Conservation (phyloP, 2,797 vertebrate species). For the Argyrosomus regius region DNA sequence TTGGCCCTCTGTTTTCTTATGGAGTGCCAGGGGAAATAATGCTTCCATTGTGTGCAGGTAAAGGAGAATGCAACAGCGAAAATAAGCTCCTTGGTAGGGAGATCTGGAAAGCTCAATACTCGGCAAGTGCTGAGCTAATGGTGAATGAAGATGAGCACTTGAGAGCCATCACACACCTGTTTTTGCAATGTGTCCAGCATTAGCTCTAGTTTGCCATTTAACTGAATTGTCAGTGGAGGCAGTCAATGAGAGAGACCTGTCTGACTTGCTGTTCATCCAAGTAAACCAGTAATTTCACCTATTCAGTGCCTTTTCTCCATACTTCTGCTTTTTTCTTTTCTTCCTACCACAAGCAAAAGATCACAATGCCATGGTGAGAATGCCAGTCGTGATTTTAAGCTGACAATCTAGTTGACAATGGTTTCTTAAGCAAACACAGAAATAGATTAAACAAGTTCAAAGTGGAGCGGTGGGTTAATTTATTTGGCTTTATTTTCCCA, state of each 20-base stretch:
- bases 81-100: constrained; percentile 38
- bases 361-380: not conserved
- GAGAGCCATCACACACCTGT: not conserved
- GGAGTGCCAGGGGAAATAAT: constrained; percentile 41
- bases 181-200: constrained; percentile 8
- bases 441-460: constrained; percentile 8
- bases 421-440: not conserved
- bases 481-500: constrained; percentile 2
- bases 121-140: constrained; percentile 22
- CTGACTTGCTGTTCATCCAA: constrained; percentile 14
- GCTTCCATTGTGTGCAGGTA: constrained; percentile 44
- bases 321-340: constrained; percentile 26
- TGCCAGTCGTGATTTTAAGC: constrained; percentile 4
- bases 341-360: constrained; percentile 9
- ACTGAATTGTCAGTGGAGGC: constrained; percentile 41
- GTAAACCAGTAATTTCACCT: constrained; percentile 34
- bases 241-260: constrained; percentile 36
- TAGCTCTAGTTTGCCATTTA: constrained; percentile 18
- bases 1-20: not conserved
- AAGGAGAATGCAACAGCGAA: constrained; percentile 34
- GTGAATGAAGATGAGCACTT: constrained; percentile 45
- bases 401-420: not conserved
- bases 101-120: constrained; percentile 10
- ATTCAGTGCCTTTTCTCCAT: constrained; percentile 19
- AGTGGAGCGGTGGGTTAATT: not conserved